phyloP scores from a whole-genome alignment of 1,140 invertebrate species.

The Oncopeltus fasciatus region DNA sequence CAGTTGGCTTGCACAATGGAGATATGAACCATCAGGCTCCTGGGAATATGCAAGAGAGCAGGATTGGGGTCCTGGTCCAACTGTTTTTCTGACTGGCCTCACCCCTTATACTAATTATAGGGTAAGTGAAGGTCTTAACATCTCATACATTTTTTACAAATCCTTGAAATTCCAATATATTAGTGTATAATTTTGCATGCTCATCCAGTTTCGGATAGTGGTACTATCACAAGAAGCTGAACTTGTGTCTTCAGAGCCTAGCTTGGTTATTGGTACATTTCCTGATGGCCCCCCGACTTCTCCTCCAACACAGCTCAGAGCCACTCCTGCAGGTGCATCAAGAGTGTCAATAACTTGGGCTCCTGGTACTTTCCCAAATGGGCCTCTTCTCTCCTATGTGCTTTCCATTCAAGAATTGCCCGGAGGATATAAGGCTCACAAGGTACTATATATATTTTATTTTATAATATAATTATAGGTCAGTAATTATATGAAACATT shows the following conservation, averaged over 20 bases:
- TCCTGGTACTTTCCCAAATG: constrained; percentile 71
- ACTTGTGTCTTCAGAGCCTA: constrained; percentile 61
- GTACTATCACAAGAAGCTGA: constrained; percentile 47
- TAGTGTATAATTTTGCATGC: constrained; percentile 4
- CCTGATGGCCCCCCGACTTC: constrained; percentile 56
- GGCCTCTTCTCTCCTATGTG: constrained; percentile 71
- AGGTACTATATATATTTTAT: constrained; percentile 32
- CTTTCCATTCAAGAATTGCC: constrained; percentile 44
- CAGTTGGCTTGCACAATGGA: constrained; percentile 59
- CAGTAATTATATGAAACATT: too few relatives aligned
- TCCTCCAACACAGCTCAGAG: constrained; percentile 51
- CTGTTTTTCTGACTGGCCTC: constrained; percentile 55
- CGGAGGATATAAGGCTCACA: constrained; percentile 45
- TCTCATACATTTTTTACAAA: too few relatives aligned
- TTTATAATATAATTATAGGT: too few relatives aligned
- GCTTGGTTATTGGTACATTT: constrained; percentile 64
- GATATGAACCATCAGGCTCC: constrained; percentile 44
- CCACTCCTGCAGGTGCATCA: constrained; percentile 65
- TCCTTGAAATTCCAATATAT: too few relatives aligned
- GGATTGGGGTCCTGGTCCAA: constrained; percentile 45
- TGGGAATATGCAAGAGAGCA: constrained; percentile 63
- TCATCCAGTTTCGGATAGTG: constrained; percentile 65
- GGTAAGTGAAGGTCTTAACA: constrained; percentile 36
- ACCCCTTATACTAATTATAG: constrained; percentile 78
- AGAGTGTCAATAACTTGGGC: constrained; percentile 76